A percentile compares a stretch with the other conserved stretches of the same genome.
Conservation (phyloP, 2,888 invertebrate genomes). For the Ichneumoninae sp. region DNA sequence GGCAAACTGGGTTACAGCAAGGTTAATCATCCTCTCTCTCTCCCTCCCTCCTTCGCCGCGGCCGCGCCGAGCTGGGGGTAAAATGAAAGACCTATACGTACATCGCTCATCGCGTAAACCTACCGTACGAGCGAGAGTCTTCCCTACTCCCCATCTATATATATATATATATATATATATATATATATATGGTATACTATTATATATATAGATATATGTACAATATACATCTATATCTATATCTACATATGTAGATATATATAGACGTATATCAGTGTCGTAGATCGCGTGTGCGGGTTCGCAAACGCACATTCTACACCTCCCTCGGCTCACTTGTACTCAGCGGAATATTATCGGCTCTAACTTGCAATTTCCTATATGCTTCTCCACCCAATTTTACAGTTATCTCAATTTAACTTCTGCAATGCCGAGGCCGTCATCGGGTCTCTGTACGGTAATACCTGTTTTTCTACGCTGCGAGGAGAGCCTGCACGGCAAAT, state of each 20-base stretch:
- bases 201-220: too few species aligned
- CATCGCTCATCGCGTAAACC: too few species aligned
- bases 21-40: slow-evolving; percentile 61
- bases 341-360: slow-evolving; percentile 53
- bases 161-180: too few species aligned
- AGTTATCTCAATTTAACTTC: slow-evolving; percentile 57
- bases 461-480: slow-evolving; percentile 34
- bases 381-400: slow-evolving; percentile 53
- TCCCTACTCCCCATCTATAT: too few species aligned
- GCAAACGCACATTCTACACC: slow-evolving; percentile 50
- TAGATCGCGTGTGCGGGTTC: slow-evolving; percentile 62
- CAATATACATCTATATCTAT: too few species aligned
- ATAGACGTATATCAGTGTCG: background rate
- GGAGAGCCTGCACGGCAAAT: background rate
- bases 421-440: slow-evolving; percentile 33
- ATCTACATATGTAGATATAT: too few species aligned
- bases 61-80: slow-evolving; percentile 17
- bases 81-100: too few species aligned
- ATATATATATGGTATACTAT: too few species aligned
- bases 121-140: too few species aligned
- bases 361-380: slow-evolving; percentile 60
- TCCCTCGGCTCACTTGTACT: slow-evolving; percentile 36
- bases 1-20: slow-evolving; percentile 74
- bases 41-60: slow-evolving; percentile 11
- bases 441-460: slow-evolving; percentile 56